Evolutionary conservation across 2,797 vertebrate genomes (phyloP).

Genomic region (Botia kubotai): DNA sequence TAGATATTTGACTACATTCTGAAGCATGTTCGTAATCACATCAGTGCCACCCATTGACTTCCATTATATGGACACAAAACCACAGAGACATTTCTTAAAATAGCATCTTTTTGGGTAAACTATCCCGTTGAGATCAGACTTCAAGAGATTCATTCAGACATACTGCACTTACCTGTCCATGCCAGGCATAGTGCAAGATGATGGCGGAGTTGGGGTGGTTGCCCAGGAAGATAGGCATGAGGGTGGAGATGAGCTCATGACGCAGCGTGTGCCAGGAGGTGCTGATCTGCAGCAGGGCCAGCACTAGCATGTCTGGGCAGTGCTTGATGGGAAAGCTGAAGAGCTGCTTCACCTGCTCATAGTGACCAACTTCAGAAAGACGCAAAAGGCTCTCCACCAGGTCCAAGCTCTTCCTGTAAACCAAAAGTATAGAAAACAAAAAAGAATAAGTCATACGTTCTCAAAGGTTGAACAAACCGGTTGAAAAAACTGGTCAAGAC

Average conservation of each 20-base stretch:
- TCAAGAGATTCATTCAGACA: not conserved
- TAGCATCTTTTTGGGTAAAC: too few species aligned
- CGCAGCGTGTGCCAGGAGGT: constrained; percentile 98
- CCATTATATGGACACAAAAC: too few species aligned
- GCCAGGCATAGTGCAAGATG: constrained; percentile 99
- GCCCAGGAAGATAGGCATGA: constrained; percentile 98
- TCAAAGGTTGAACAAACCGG: not conserved
- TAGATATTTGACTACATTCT: too few species aligned
- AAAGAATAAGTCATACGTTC: too few species aligned
- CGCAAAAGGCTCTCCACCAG: constrained; percentile 95
- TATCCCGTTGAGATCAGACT: too few species aligned
- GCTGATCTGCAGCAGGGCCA: constrained; percentile 96
- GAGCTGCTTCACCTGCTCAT: constrained; percentile 98
- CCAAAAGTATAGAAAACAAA: not conserved
- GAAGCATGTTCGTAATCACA: too few species aligned
- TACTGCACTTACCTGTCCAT: constrained; percentile 89
- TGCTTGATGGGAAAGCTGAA: constrained; percentile 99
- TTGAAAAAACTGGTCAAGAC: not conserved
- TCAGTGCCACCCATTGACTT: too few species aligned
- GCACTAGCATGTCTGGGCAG: constrained; percentile 97
- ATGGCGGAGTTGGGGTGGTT: constrained; percentile 99
- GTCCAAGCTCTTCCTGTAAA: constrained; percentile 97
- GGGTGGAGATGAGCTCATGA: constrained; percentile 97
- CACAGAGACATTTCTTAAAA: too few species aligned
- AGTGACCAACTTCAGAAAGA: constrained; percentile 95